A percentile compares a stretch with the other conserved stretches of the same genome.
phyloP scores from a whole-genome alignment of 2,797 vertebrate species.

The Sparidentex hasta region DNA sequence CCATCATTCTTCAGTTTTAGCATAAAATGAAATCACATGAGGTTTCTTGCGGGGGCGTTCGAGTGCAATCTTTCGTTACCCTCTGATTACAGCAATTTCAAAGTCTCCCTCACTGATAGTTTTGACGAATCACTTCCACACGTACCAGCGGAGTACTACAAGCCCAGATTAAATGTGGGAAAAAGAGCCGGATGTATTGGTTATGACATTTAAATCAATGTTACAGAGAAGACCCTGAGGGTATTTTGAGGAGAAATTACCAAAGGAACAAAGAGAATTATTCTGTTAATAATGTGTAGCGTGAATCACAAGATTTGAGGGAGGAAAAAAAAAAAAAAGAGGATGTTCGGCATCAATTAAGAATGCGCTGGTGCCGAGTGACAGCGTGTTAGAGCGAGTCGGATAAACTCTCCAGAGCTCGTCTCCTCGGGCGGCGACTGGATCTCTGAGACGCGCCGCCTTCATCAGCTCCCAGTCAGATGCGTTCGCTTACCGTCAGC shows the following conservation, averaged over 20 bases:
- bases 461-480: constrained; percentile 21
- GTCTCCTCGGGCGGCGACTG: constrained; percentile 10
- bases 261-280: constrained; percentile 47
- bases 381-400: constrained; percentile 29
- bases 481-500: constrained; percentile 25
- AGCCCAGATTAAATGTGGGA: constrained; percentile 36
- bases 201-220: constrained; percentile 60
- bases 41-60: constrained; percentile 30
- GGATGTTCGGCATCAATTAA: constrained; percentile 51
- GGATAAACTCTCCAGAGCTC: constrained; percentile 40
- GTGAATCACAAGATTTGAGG: constrained; percentile 30
- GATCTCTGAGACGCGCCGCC: constrained; percentile 16
- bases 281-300: constrained; percentile 54
- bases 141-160: constrained; percentile 10
- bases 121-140: constrained; percentile 36
- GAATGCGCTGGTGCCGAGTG: constrained; percentile 37
- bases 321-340: constrained; percentile 13
- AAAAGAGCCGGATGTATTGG: constrained; percentile 31
- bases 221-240: constrained; percentile 35
- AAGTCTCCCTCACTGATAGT: constrained; percentile 22
- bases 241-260: constrained; percentile 48
- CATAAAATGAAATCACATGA: constrained; percentile 30
- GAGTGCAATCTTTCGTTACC: constrained; percentile 19
- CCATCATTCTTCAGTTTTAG: constrained; percentile 25
- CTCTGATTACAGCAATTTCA: constrained; percentile 51